Evolutionary conservation across 1,140 invertebrate genomes (phyloP), one percentile per base, ranked within the genome.

Genomic region (Rhopalosiphum padi): DNA sequence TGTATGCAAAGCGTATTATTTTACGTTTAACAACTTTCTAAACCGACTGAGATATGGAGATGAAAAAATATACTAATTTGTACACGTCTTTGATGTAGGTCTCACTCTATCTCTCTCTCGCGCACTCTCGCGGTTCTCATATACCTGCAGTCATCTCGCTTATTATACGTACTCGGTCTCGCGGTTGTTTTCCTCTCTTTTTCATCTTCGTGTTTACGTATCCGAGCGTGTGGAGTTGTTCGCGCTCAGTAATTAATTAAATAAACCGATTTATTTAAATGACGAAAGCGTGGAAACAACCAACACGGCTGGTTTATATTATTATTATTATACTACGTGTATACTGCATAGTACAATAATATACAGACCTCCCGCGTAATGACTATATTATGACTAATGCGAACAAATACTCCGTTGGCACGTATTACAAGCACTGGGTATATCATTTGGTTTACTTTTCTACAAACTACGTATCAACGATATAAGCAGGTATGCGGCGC

Each of bases 231-330:
- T 91, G 22, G n/a, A 55, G 51, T 51, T 25, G 90, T 92, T 92
- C 68, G 91, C 91, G 91, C n/a, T 92, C 41, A 15, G 91, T 83
- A 92, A 92, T 92, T 92, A 92, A 92, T 92, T 92, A 92, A 92
- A 92, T 77, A 83, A 82, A 92, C 91, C 46, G 77, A 92, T 92
- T 92, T 83, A 83, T 92, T 82, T 83, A 35, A 82, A 83, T 51
- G 68, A 92, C 77, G 68, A 92, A 51, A 83, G 91, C 51, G 46
- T 83, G n/a, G 68, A 91, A 90, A 90, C 89, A 68, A 77, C 53
- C 90, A 4, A 37, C 30, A 92, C 51, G 51, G 21, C 7, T 35
- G 35, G 35, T 35, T 77, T 83, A 83, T 85, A 85, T 87, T 87
- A 87, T 87, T 43, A 82, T 85, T 92, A 53, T 25, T 46, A 48